phyloP scores from a whole-genome alignment of 2,888 invertebrate species.

The Thysanoteuthis rhombus region DNA sequence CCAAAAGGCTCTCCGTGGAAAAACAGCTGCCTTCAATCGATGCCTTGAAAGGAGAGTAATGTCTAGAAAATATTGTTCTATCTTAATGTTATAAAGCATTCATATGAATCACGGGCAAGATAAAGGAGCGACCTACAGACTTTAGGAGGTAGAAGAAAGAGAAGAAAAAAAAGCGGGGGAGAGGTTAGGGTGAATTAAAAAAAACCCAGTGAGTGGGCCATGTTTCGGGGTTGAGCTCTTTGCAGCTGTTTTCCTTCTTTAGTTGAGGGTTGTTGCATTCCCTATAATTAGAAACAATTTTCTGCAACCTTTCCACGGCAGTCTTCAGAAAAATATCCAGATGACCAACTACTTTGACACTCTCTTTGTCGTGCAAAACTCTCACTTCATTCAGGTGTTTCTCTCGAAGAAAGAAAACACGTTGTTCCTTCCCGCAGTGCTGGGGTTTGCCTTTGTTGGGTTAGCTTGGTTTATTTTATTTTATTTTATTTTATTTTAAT shows the following conservation, averaged over 20 bases:
- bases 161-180: not conserved
- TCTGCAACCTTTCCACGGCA: conserved; percentile 21
- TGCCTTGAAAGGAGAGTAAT: conserved; percentile 25
- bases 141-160: conserved; percentile 24
- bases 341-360: conserved; percentile 24
- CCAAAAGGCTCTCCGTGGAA: conserved; percentile 17
- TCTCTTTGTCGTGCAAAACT: not conserved
- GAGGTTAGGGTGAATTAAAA: not conserved
- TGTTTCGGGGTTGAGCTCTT: conserved; percentile 14
- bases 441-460: conserved; percentile 25
- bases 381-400: not conserved
- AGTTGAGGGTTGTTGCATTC: conserved; percentile 15
- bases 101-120: conserved; percentile 13
- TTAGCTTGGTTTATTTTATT: conserved; percentile 12
- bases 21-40: conserved; percentile 27
- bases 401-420: conserved; percentile 14
- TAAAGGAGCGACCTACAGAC: conserved; percentile 24
- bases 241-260: conserved; percentile 23
- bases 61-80: conserved; percentile 31
- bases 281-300: conserved; percentile 28
- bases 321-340: conserved; percentile 29
- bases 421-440: conserved; percentile 15
- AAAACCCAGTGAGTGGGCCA: conserved; percentile 29
- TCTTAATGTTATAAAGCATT: conserved; percentile 25
- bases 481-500: not conserved